Conservation (phyloP, 2,888 invertebrate species). For the Mellilla xanthometata region DNA sequence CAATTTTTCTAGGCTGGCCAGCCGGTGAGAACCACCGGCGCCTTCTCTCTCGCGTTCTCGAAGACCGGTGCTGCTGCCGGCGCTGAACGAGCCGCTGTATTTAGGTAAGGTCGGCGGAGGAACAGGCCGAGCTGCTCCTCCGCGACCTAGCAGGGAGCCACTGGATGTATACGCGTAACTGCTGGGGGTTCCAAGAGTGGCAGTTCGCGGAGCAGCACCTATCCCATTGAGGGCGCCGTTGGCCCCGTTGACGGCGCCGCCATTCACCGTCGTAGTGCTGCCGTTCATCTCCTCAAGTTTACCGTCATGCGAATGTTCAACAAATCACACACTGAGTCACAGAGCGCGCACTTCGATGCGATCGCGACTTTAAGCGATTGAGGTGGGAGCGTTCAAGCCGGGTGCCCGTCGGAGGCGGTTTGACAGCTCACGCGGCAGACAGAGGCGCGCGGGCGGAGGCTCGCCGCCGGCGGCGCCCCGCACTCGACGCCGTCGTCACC, state of each 20-base stretch:
- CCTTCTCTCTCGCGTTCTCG: slow-evolving; percentile 86
- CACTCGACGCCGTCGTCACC: slow-evolving; percentile 56
- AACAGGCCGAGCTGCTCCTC: slow-evolving; percentile 86
- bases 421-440: slow-evolving; percentile 73
- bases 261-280: slow-evolving; percentile 79
- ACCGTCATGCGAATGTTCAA: slow-evolving; percentile 74
- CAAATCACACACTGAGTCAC: slow-evolving; percentile 72
- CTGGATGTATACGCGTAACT: slow-evolving; percentile 85
- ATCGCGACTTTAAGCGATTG: slow-evolving; percentile 62
- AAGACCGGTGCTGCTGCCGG: slow-evolving; percentile 85
- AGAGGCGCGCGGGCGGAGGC: slow-evolving; percentile 70
- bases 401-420: slow-evolving; percentile 79
- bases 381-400: slow-evolving; percentile 74
- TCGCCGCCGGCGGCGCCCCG: slow-evolving; percentile 60
- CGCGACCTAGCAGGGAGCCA: slow-evolving; percentile 83
- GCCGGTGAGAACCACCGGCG: slow-evolving; percentile 88
- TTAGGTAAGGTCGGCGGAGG: slow-evolving; percentile 91
- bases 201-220: slow-evolving; percentile 73
- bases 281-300: slow-evolving; percentile 76
- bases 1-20: slow-evolving; percentile 91
- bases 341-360: slow-evolving; percentile 63
- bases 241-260: slow-evolving; percentile 75
- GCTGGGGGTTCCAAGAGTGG: slow-evolving; percentile 80
- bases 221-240: slow-evolving; percentile 71
- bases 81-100: slow-evolving; percentile 90